These are phyloP conservation scores for Gallirallus australis DNA, from an alignment of 2,797 vertebrate species.

Conservation along the genomic window DNA sequence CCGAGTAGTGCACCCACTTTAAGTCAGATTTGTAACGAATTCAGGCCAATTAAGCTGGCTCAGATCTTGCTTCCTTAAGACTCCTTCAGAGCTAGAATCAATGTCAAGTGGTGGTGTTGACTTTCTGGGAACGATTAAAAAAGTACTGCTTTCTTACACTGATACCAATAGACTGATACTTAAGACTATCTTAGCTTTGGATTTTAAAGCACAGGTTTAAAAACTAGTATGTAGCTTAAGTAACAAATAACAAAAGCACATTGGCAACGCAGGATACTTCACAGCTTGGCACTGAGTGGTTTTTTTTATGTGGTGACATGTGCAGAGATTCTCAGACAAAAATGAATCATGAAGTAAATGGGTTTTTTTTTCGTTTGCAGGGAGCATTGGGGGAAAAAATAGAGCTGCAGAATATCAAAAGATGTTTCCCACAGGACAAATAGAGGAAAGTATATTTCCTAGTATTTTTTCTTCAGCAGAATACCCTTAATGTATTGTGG, in stretches of 20 bases:
- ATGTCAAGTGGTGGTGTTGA: neutral
- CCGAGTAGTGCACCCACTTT: constrained; percentile 34
- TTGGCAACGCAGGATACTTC: neutral
- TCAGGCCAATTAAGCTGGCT: constrained; percentile 22
- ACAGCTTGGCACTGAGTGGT: neutral
- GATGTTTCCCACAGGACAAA: neutral
- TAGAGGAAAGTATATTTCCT: neutral
- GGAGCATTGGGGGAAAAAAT: neutral
- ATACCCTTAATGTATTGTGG: neutral
- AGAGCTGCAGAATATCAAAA: neutral
- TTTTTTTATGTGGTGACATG: neutral
- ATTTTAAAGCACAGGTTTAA: neutral
- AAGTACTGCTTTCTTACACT: neutral
- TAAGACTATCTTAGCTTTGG: neutral
- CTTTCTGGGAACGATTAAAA: neutral
- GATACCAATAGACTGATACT: neutral
- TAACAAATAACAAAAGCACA: neutral
- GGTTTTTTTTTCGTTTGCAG: neutral
- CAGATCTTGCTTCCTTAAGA: neutral
- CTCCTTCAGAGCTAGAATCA: neutral
- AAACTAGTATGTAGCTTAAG: neutral
- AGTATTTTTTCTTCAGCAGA: neutral
- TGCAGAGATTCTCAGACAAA: constrained; percentile 46
- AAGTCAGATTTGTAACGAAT: constrained; percentile 3
- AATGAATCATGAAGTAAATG: constrained; percentile 28